Evolutionary conservation across 30 jellyfish, hydroid and myxozoan species (phyloP).

Genomic region (Aurelia aurita): DNA sequence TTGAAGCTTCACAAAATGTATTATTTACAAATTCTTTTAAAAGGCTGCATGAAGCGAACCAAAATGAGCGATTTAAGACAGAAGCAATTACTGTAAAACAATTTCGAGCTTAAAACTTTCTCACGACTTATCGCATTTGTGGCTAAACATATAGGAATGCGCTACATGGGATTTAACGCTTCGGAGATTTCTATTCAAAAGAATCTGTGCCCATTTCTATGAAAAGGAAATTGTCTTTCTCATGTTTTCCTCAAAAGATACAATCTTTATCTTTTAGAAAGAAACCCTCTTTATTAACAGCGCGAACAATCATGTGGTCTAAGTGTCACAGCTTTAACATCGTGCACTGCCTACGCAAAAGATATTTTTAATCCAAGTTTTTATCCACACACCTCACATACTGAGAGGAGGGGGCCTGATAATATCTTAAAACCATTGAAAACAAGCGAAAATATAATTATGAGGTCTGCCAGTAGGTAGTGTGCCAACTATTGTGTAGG

Average conservation of each 20-base stretch:
- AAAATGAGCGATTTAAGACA: constrained; percentile 10
- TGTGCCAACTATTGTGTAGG: no score
- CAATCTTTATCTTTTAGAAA: no score
- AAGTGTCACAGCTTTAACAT: no score
- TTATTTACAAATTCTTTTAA: neutral
- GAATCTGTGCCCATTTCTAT: constrained; percentile 16
- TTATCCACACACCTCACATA: no score
- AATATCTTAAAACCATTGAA: no score
- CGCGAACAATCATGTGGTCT: no score
- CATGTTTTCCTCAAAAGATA: neutral
- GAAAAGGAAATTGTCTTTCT: constrained; percentile 19
- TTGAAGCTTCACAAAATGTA: neutral
- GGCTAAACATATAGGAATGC: constrained; percentile 29
- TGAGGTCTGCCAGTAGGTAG: no score
- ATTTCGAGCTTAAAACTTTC: constrained; percentile 19
- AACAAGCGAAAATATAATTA: neutral
- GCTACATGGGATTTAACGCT: constrained; percentile 39
- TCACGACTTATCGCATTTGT: constrained; percentile 48
- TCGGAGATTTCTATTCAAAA: constrained; percentile 14
- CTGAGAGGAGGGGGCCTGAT: no score
- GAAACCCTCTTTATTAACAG: no score
- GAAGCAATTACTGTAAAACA: constrained; percentile 46
- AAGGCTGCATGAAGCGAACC: constrained; percentile 4
- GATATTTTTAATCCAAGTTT: no score
- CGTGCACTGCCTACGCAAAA: no score